Percentiles rank a stretch among this genome's conserved stretches.
Evolutionary conservation across 2,113 vertebrate species (phyloP).

Genomic region (Tenebrosternarchus preto): DNA sequence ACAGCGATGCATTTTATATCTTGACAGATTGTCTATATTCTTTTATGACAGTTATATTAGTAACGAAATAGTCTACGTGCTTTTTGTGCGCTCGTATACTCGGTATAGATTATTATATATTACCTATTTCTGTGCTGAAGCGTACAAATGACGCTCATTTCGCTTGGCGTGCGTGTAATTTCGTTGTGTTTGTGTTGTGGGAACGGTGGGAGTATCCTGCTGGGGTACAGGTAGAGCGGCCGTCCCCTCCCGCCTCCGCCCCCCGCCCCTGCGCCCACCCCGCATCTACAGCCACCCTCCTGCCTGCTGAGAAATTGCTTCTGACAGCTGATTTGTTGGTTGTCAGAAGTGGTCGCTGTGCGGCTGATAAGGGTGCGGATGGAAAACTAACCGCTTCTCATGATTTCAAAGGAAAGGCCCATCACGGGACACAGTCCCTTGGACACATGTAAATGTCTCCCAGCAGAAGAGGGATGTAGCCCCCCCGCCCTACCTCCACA

Average conservation of each 20-base stretch:
- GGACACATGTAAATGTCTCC: slow-evolving; percentile 60
- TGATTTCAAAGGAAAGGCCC: slow-evolving; percentile 57
- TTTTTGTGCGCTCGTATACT: not conserved
- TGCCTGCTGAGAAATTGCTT: slow-evolving; percentile 64
- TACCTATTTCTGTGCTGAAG: not conserved
- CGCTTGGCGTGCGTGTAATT: slow-evolving; percentile 16
- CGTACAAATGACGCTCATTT: slow-evolving; percentile 1
- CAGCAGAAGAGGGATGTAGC: slow-evolving; percentile 52
- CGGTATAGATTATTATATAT: not conserved
- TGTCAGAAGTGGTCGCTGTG: slow-evolving; percentile 64
- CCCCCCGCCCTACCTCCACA: slow-evolving; percentile 11
- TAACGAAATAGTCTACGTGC: not conserved
- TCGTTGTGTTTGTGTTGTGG: slow-evolving; percentile 29
- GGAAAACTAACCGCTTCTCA: slow-evolving; percentile 53
- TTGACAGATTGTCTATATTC: not conserved
- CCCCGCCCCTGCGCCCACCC: slow-evolving; percentile 12
- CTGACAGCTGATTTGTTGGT: slow-evolving; percentile 70
- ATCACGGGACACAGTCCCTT: slow-evolving; percentile 41
- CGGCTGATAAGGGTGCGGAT: slow-evolving; percentile 58
- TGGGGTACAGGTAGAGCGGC: slow-evolving; percentile 48
- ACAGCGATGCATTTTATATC: not conserved
- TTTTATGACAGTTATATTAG: not conserved
- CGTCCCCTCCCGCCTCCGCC: not conserved
- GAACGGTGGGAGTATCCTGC: slow-evolving; percentile 16
- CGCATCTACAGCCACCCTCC: slow-evolving; percentile 24